Conservation (phyloP, 1,140 invertebrate species). For the Aricia agestis region DNA sequence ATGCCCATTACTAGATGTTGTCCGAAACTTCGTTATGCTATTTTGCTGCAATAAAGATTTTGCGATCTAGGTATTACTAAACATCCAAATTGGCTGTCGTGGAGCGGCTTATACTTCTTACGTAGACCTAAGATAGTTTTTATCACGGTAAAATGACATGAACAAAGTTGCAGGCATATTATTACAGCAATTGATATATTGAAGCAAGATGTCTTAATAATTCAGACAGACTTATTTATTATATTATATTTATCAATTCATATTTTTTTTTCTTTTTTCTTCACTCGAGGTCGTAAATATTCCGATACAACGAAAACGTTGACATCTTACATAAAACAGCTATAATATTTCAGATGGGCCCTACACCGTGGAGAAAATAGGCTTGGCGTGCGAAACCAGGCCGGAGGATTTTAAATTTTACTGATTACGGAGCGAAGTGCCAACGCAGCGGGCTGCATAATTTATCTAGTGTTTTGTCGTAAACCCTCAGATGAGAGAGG, state of each 20-base stretch:
- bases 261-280: neutral
- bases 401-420: slow-evolving; percentile 38
- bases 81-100: too few species aligned
- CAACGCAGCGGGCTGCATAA: neutral
- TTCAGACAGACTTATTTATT: too few species aligned
- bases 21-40: too few species aligned
- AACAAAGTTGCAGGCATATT: too few species aligned
- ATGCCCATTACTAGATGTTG: neutral
- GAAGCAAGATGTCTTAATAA: too few species aligned
- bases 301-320: neutral
- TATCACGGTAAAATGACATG: too few species aligned
- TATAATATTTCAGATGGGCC: slow-evolving; percentile 42
- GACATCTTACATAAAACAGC: slow-evolving; percentile 15
- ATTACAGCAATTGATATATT: too few species aligned
- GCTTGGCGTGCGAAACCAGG: slow-evolving; percentile 27
- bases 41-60: too few species aligned
- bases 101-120: too few species aligned
- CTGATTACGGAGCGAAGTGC: slow-evolving; percentile 19
- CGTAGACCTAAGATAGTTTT: too few species aligned
- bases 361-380: slow-evolving; percentile 36
- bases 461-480: neutral
- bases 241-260: too few species aligned
- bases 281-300: neutral
- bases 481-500: neutral
- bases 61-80: too few species aligned